phyloP scores from a whole-genome alignment of 2,113 vertebrate species.

The Paedocypris sp. region DNA sequence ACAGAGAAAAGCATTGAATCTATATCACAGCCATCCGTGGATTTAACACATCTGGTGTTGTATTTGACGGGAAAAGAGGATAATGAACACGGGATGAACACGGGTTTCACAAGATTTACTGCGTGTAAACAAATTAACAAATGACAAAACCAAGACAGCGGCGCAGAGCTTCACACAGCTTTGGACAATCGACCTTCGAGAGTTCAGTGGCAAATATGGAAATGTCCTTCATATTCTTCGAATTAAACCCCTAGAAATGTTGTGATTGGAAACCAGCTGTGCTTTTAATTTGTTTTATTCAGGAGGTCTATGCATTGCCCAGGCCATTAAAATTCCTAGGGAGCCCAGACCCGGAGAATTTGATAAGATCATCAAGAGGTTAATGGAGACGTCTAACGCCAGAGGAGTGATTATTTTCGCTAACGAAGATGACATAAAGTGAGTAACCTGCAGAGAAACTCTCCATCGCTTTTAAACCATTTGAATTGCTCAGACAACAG shows the following conservation, averaged over 20 bases:
- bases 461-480: neutral
- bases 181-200: too few species aligned
- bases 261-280: neutral
- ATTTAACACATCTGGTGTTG: conserved; percentile 1
- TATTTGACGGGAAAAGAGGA: conserved; percentile 1
- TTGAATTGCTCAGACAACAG: neutral
- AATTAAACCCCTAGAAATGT: too few species aligned
- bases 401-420: conserved; percentile 87
- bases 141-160: too few species aligned
- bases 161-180: too few species aligned
- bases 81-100: neutral
- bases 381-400: conserved; percentile 87
- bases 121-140: conserved; percentile 2
- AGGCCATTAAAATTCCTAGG: conserved; percentile 86
- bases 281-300: conserved; percentile 20
- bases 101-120: neutral
- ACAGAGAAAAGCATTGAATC: too few species aligned
- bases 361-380: conserved; percentile 84
- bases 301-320: conserved; percentile 86
- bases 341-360: conserved; percentile 81
- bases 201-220: too few species aligned
- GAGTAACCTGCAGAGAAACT: conserved; percentile 28
- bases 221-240: too few species aligned
- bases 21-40: neutral
- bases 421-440: conserved; percentile 94